Base-by-base conservation (phyloP, 1,140 invertebrate species). In the Drosophila pseudoobscura region DNA sequence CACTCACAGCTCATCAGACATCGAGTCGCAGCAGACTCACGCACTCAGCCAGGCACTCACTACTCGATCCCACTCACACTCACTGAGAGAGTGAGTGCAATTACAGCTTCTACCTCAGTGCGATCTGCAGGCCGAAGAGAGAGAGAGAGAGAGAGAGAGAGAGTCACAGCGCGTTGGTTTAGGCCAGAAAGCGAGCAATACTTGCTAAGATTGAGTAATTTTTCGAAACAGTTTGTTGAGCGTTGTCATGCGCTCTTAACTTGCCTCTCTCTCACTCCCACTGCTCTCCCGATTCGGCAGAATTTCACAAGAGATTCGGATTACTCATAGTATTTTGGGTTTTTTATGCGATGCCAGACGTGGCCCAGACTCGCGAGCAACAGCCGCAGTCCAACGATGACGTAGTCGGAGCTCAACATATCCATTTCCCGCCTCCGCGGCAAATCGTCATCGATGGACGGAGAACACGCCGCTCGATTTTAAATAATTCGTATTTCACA, bases 261-360 rank as follows among this genome's bases (percentile, higher is more conserved):
- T 3, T 31, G 17, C 11, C 52, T 62, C 22, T 6, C 24, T 15
- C 26, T 55, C 41, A n/a, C 68, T 61, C 46, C 45, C 50, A 17
- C 31, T 51, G 15, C 15, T 56, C 22, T 65, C n/a, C 13, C 17
- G 22, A 65, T 64, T 75, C 51, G 61, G 43, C 39, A 64, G 87
- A 89, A 89, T 89, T 89, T 89, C 87, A 89, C 76, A 77, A 89
- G 87, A 89, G 82, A 79, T 73, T 56, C 45, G 5, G 59, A 89
- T 89, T 90, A 89, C 75, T 87, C 87, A 89, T 79, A 74, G 72
- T 52, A 45, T 75, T 79, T 79, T 80, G 70, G 76, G 76, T 62
- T 79, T 79, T 75, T 75, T 61, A 44, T 45, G n/a, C n/a, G 29
- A 24, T 2, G 43, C 41, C 55, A 58, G 64, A 64, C 52, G 60